Conservation (phyloP, 2,888 invertebrate genomes). For the Carcina quercana region DNA sequence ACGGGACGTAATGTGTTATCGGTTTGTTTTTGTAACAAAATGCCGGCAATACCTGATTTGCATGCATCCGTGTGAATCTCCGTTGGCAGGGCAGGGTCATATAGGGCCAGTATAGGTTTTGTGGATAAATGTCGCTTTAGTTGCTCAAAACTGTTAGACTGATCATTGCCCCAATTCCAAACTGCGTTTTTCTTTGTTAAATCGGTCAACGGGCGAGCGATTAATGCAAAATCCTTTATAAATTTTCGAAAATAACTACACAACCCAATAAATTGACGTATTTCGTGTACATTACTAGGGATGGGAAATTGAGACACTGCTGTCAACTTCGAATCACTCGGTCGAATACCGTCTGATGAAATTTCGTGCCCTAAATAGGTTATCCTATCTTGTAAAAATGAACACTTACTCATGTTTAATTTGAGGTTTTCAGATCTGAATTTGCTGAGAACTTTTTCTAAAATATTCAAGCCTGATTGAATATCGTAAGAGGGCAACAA, state of each 20-base stretch:
- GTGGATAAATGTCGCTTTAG: neutral
- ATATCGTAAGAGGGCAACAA: neutral
- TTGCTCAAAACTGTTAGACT: slow-evolving; percentile 1
- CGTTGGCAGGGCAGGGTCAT: neutral
- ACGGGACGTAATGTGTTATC: neutral
- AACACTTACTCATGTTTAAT: slow-evolving; percentile 5
- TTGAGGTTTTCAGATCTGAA: neutral
- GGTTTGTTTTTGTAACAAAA: slow-evolving; percentile 1
- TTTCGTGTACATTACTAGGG: slow-evolving; percentile 1
- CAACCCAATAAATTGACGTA: slow-evolving; percentile 1
- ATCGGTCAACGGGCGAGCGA: neutral
- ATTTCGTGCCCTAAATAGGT: slow-evolving; percentile 5
- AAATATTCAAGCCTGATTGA: neutral
- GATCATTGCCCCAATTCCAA: neutral
- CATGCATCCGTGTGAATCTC: slow-evolving; percentile 5
- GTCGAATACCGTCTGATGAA: neutral
- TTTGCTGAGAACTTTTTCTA: neutral
- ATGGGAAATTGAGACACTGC: neutral
- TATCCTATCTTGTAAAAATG: neutral
- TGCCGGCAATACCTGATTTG: slow-evolving; percentile 1
- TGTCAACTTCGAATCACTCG: neutral
- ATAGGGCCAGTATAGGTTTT: neutral
- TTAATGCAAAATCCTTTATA: slow-evolving; percentile 1
- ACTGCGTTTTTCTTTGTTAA: neutral
- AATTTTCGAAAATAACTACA: slow-evolving; percentile 3